Base-by-base conservation (phyloP, 2,113 vertebrate species). In the Emydura subglobosa region DNA sequence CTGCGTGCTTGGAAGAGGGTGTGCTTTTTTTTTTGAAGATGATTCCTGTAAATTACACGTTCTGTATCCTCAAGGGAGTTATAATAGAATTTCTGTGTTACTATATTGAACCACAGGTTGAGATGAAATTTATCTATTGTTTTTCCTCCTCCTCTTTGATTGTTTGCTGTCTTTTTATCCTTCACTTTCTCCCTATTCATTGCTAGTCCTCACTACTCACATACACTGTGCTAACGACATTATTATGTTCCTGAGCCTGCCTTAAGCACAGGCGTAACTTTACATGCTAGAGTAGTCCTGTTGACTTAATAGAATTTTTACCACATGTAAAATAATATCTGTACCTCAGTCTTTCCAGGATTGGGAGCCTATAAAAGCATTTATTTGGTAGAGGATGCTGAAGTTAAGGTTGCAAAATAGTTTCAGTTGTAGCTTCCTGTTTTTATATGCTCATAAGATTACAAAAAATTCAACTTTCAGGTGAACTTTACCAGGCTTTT, bases 21-120 rank as follows among this genome's bases (percentile, higher is more conserved):
- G 94, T n/a, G 14, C 83, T 88, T 86, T 90, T 47, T 47, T 57
- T 54, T 53, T 96, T 93, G 85, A 93, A 92, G 54, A 5, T 7
- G 79, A 94, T 98, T 98, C 97, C 97, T 96, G 97, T 97, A 98
- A 98, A 95, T 96, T 87, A 86, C 92, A 34, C 93, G 92, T 91
- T 55, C 72, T 82, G 84, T 91, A 91, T 59, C 87, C 97, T 95
- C 97, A 0, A 0, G 97, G 93, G 97, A 88, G 94, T 94, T 91
- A 4, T 94, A 96, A 93, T 85, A 91, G 92, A 96, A 50, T 96
- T 93, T 93, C 93, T 96, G 83, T 87, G 96, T 95, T 93, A 88
- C 97, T 95, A 79, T 91, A 96, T 89, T 5, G 92, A 97, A 95
- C 95, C 93, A 91, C 97, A 97, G 61, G 85, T 94, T 96, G 84